Base-by-base conservation (phyloP, 2,113 vertebrate species). In the Astur gentilis region DNA sequence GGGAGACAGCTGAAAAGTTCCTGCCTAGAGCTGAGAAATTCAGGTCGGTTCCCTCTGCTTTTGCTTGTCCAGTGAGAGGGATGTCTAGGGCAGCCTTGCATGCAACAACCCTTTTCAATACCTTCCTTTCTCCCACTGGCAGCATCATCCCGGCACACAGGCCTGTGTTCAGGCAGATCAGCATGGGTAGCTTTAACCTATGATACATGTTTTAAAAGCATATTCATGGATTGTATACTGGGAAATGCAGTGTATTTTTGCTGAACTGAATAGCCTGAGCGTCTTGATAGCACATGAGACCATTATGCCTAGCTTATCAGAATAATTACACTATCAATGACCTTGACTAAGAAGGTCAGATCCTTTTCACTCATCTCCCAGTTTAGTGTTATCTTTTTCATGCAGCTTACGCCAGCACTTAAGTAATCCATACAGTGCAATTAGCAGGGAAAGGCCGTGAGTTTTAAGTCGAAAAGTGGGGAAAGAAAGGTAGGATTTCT, bases 261-360 rank as follows among this genome's bases (percentile, higher is more conserved):
- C 23, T 55, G 64, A 87, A 84, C 57, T 58, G 80, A 96, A 82
- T 87, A 87, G 73, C 75, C 76, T 79, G 85, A 19, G 75, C 87
- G 73, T 90, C 92, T 98, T 93, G 93, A 95, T 96, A 91, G 79
- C 58, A 78, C 31, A 38, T 16, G 44, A 94, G 85, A 94, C 94
- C 73, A 80, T 92, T 89, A 81, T 82, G 77, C 75, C 93, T 72
- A 32, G 84, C 76, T 96, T 97, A 98, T 98, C 95, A 95, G 93
- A 97, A 97, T 98, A 98, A 98, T 97, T 97, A 93, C 65, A 60
- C 92, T 97, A 92, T 96, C 96, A 92, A 15, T 96, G 96, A 97
- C 98, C 97, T 97, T 97, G 93, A 92, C 89, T 94, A 93, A 94
- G 95, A 96, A 97, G 90, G 93, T 94, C 94, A 98, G 96, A 97